phyloP scores from a whole-genome alignment of 2,797 vertebrate species.

The Diplodus puntazzo region DNA sequence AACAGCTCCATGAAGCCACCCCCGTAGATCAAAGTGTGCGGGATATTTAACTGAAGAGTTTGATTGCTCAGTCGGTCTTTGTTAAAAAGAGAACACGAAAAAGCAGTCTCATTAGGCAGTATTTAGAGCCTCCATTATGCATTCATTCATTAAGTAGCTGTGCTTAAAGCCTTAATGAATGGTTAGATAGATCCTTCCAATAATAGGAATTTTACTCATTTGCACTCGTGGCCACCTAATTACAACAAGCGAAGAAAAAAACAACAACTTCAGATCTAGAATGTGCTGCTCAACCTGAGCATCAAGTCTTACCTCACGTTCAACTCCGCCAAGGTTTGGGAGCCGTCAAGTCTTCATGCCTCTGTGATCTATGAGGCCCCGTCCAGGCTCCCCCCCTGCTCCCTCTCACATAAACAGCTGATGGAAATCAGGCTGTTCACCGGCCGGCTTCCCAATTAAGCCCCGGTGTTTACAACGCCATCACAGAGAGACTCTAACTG shows the following conservation, averaged over 20 bases:
- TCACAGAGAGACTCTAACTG: conserved; percentile 63
- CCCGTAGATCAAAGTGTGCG: too few relatives aligned
- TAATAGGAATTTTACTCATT: conserved; percentile 11
- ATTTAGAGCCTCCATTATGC: conserved; percentile 24
- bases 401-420: conserved; percentile 54
- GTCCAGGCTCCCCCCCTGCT: conserved; percentile 8
- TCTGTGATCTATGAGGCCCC: conserved; percentile 33
- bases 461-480: conserved; percentile 61
- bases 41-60: not conserved
- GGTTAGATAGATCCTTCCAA: conserved; percentile 22
- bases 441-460: conserved; percentile 65
- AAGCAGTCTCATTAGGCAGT: conserved; percentile 24
- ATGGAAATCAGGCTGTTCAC: conserved; percentile 70
- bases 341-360: conserved; percentile 25
- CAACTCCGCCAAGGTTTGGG: conserved; percentile 19
- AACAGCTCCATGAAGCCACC: too few relatives aligned
- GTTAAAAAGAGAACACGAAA: not conserved
- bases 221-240: conserved; percentile 15
- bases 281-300: conserved; percentile 1
- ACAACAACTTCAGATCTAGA: not conserved
- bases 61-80: conserved; percentile 22
- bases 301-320: conserved; percentile 47
- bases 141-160: conserved; percentile 27
- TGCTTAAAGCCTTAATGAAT: conserved; percentile 32
- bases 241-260: conserved; percentile 21